These are phyloP conservation scores for Sebastes nivosus DNA, from an alignment of 2,797 vertebrate genomes.

Conservation along the genomic window DNA sequence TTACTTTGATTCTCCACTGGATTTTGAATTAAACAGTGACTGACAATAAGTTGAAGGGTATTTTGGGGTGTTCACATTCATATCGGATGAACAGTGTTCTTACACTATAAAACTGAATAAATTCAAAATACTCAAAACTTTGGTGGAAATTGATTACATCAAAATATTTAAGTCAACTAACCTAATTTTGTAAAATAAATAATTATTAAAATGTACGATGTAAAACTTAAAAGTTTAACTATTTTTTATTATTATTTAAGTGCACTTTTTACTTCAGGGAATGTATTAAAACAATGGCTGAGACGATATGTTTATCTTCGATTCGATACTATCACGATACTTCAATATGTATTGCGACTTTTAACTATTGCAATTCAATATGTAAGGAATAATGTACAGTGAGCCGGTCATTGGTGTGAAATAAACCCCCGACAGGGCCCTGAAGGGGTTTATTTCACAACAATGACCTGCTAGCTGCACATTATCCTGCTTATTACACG, in stretches of 20 bases:
- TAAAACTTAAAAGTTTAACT: background rate
- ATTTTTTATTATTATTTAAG: no score
- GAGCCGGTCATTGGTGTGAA: no score
- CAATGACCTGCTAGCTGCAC: accelerated
- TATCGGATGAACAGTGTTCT: background rate
- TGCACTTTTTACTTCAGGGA: no score
- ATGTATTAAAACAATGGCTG: no score
- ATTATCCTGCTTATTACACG: no score
- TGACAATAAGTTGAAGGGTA: background rate
- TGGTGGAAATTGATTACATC: background rate
- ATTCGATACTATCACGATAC: no score
- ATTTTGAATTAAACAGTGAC: background rate
- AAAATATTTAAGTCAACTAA: background rate
- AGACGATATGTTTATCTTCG: no score
- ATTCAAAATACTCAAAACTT: background rate
- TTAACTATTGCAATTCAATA: no score
- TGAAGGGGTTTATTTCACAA: no score
- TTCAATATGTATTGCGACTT: no score
- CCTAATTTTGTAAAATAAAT: background rate
- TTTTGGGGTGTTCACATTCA: background rate
- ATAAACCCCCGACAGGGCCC: no score
- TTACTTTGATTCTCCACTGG: background rate
- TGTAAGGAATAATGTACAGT: no score
- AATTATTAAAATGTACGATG: background rate
- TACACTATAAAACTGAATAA: background rate